Percentiles rank a stretch among this genome's conserved stretches.
Conservation (phyloP, 2,113 vertebrate species). For the Azemiops feae region DNA sequence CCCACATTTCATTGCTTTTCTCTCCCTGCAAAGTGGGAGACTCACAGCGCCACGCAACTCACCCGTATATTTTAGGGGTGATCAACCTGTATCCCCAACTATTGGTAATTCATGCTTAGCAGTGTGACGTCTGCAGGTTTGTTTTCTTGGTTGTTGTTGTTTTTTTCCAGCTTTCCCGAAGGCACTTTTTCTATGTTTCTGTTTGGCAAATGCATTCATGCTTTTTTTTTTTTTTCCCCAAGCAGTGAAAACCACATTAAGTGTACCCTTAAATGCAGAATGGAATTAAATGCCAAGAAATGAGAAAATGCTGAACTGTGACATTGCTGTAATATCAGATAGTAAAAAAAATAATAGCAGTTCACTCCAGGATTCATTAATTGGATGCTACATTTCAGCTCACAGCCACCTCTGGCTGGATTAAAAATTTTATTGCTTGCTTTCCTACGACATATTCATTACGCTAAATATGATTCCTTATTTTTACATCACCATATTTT, state of each 20-base stretch:
- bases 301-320: not conserved
- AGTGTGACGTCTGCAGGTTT: not conserved
- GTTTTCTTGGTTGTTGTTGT: not conserved
- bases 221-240: not conserved
- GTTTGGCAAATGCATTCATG: not conserved
- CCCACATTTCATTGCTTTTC: not conserved
- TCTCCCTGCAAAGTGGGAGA: not conserved
- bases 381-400: not conserved
- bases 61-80: not conserved
- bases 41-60: not conserved
- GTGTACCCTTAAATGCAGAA: not conserved
- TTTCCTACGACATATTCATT: not conserved
- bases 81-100: not conserved
- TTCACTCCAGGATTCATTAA: constrained; percentile 4
- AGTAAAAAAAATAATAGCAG: not conserved
- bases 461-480: not conserved
- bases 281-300: not conserved
- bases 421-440: not conserved
- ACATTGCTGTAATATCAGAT: not conserved
- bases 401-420: not conserved
- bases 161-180: not conserved
- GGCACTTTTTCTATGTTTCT: not conserved
- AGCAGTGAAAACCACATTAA: not conserved
- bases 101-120: not conserved
- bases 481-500: not conserved